Percentiles rank a stretch among this genome's conserved stretches.
phyloP scores from a whole-genome alignment of 2,797 vertebrate genomes.

The Aphelocoma californica region DNA sequence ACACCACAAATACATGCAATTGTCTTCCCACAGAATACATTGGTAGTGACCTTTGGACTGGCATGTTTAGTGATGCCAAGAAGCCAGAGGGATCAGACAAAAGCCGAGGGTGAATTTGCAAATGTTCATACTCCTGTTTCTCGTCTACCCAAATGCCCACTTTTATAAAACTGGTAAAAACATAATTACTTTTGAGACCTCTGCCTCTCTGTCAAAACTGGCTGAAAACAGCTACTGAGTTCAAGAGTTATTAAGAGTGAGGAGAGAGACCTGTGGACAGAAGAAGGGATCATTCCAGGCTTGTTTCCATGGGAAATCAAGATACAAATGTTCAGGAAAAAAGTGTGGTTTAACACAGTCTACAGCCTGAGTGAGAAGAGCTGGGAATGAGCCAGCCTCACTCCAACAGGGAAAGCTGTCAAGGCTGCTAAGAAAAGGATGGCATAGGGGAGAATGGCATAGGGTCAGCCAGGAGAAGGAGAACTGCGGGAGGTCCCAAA shows the following conservation, averaged over 20 bases:
- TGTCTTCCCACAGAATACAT: neutral
- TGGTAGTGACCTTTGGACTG: neutral
- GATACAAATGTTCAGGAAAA: neutral
- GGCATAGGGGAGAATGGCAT: neutral
- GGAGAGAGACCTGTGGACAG: neutral
- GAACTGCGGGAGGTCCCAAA: neutral
- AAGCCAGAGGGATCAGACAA: constrained; percentile 35
- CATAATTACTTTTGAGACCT: constrained; percentile 52
- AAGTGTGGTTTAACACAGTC: neutral
- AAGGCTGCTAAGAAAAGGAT: neutral
- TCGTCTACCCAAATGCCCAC: neutral
- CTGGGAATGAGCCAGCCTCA: constrained; percentile 29
- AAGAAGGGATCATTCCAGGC: neutral
- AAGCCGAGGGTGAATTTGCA: constrained; percentile 19
- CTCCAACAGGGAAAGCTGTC: neutral
- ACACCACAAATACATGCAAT: neutral
- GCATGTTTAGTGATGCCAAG: neutral
- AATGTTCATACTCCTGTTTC: neutral
- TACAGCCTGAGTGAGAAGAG: neutral
- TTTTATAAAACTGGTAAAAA: constrained; percentile 36
- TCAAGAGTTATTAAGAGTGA: constrained; percentile 27
- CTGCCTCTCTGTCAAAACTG: constrained; percentile 18
- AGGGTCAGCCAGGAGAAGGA: neutral
- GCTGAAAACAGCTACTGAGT: constrained; percentile 10
- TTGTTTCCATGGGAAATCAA: constrained; percentile 57